Evolutionary conservation across 1,140 invertebrate genomes (phyloP).

Genomic region (Monomorium pharaonis): DNA sequence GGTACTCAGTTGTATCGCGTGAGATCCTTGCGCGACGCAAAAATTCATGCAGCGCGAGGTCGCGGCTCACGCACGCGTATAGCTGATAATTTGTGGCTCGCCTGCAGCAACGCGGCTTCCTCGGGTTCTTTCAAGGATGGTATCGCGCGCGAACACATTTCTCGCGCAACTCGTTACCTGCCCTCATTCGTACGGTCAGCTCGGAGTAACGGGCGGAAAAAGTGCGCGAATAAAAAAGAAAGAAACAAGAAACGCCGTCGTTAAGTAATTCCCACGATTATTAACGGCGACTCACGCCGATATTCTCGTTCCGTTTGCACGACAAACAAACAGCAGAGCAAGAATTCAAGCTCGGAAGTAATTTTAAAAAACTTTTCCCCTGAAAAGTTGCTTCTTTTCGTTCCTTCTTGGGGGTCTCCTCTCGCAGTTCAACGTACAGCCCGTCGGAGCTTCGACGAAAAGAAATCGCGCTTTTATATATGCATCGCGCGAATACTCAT

Average conservation of each 20-base stretch:
- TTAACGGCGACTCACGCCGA: neutral
- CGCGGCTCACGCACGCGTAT: slow-evolving; percentile 23
- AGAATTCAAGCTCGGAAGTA: neutral
- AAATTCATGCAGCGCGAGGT: slow-evolving; percentile 25
- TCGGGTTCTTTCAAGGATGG: neutral
- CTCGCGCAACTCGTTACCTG: slow-evolving; percentile 30
- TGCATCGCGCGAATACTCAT: slow-evolving; percentile 16
- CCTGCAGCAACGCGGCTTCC: slow-evolving; percentile 6
- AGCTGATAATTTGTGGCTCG: slow-evolving; percentile 47
- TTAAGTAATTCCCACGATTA: slow-evolving; percentile 16
- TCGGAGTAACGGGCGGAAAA: neutral
- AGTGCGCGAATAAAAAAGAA: neutral
- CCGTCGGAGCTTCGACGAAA: neutral
- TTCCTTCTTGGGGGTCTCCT: no score
- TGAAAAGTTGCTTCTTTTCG: no score
- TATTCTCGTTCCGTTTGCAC: neutral
- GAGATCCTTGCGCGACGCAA: slow-evolving; percentile 25
- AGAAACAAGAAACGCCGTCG: neutral
- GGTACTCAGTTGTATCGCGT: slow-evolving; percentile 6
- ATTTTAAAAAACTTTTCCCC: neutral
- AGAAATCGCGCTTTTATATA: slow-evolving; percentile 38
- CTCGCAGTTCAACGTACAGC: no score
- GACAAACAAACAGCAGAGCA: neutral
- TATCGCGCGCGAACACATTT: neutral
- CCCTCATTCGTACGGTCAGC: neutral